Base-by-base conservation (phyloP, 1,140 invertebrate species). In the Chymomyza costata region DNA sequence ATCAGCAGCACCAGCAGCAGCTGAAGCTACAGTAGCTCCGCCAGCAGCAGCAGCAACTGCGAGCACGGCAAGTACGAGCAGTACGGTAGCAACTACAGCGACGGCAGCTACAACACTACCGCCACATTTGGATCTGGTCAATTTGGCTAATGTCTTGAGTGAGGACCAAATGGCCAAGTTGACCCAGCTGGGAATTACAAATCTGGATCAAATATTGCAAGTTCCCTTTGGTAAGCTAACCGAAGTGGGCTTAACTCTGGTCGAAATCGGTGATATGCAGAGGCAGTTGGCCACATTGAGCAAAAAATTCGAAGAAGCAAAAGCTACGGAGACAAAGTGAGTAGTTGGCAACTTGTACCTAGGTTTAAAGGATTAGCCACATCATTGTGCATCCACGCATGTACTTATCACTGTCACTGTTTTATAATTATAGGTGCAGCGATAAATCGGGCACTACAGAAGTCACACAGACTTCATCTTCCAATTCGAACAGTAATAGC, bases 211-310 rank as follows among this genome's bases (percentile, higher is more conserved):
- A 61, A 70, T 90, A 53, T 85, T 87, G 51, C 87, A 89, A 65
- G 82, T 90, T 10, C 89, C 88, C 19, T 87, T 90, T 50, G 86
- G 87, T 11, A 88, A 89, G 63, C 58, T 90, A 31, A 89, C 89
- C 58, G 87, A 88, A 61, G 87, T 88, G 63, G 89, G 89, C 5
- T 83, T 90, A 21, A 87, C 88, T 2, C 71, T 89, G 41, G 86
- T 86, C 65, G 88, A 89, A 76, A 88, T 90, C 15, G 88, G 87
- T 19, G 88, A 89, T 78, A 89, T 90, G 51, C 89, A 90, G 71
- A 76, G 88, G 21, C 89, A 88, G 74, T 88, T 88, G n/a, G 57
- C 56, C 6, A 56, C 60, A 18, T 51, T 17, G 34, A 10, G 2
- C 78, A 7, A 78, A 76, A 40, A 44, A 45, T 0, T 45, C 50